These are phyloP conservation scores for Centroberyx gerrardi DNA, from an alignment of 2,797 vertebrate genomes.

Conservation along the genomic window DNA sequence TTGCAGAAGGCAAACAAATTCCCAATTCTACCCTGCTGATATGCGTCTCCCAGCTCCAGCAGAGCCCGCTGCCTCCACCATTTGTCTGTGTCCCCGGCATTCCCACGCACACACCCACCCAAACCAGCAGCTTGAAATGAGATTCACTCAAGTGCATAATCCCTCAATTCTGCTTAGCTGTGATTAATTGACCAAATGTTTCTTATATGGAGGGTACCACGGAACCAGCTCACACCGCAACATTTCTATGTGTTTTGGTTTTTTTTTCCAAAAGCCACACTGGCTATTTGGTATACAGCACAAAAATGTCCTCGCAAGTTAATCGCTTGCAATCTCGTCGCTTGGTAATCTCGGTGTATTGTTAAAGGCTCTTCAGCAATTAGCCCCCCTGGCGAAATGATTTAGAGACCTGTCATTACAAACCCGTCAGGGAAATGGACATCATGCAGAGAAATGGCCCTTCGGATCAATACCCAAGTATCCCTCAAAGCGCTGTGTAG, in stretches of 20 bases:
- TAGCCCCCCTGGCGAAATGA: conserved; percentile 68
- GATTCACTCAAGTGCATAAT: conserved; percentile 85
- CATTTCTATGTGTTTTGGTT: conserved; percentile 7
- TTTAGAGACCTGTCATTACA: conserved; percentile 74
- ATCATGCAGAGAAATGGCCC: conserved; percentile 71
- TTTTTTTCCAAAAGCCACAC: conserved; percentile 5
- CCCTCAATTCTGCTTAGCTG: conserved; percentile 80
- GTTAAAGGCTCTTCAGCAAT: conserved; percentile 60
- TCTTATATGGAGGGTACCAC: conserved; percentile 61
- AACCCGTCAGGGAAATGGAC: conserved; percentile 68
- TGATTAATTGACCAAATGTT: conserved; percentile 84
- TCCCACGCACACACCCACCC: conserved; percentile 59
- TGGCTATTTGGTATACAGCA: conserved; percentile 2
- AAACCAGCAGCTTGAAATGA: conserved; percentile 83
- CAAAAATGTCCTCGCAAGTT: conserved; percentile 21
- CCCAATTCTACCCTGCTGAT: conserved; percentile 47
- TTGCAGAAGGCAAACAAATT: conserved; percentile 59
- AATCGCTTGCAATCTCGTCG: conserved; percentile 36
- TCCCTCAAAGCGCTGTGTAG: conserved; percentile 58
- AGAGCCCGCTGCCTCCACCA: conserved; percentile 59
- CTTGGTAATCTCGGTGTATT: conserved; percentile 50
- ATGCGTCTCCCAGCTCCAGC: conserved; percentile 59
- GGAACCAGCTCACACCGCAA: conserved; percentile 40
- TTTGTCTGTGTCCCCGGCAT: conserved; percentile 77
- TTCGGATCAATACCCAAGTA: conserved; percentile 76